Conservation (phyloP, 2,797 vertebrate species). For the Enteromius radiatus region DNA sequence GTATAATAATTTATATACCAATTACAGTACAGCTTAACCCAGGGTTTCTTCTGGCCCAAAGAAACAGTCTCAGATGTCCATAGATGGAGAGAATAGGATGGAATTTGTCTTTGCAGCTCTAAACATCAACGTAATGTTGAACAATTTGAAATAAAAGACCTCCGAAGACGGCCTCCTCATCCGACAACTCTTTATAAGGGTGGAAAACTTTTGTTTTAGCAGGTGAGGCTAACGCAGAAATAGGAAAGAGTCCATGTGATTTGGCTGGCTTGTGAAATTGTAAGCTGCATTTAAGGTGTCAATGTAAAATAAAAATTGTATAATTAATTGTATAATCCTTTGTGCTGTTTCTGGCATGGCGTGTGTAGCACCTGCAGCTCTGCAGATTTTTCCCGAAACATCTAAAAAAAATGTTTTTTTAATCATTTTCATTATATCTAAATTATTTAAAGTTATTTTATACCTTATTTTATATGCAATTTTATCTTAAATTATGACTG, state of each 20-base stretch:
- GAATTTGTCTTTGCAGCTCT: slow-evolving; percentile 9
- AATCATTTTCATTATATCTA: neutral
- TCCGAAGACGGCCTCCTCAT: neutral
- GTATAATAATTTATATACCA: slow-evolving; percentile 53
- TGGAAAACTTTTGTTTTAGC: slow-evolving; percentile 1
- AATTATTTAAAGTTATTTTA: neutral
- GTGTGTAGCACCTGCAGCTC: too few relatives aligned
- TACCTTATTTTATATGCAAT: neutral
- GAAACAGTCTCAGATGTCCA: slow-evolving; percentile 50
- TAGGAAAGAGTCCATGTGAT: neutral
- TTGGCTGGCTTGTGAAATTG: neutral
- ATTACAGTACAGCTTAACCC: slow-evolving; percentile 40
- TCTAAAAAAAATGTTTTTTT: neutral
- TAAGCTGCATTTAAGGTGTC: neutral
- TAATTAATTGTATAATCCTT: too few relatives aligned
- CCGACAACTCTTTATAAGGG: slow-evolving; percentile 28
- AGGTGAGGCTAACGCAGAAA: neutral
- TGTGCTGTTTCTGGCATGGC: too few relatives aligned
- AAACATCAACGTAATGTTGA: slow-evolving; percentile 1
- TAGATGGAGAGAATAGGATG: slow-evolving; percentile 31
- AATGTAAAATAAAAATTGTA: neutral
- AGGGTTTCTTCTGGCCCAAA: slow-evolving; percentile 30
- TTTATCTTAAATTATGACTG: neutral
- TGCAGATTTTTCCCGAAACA: too few relatives aligned
- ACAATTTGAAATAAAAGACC: slow-evolving; percentile 19